phyloP scores from a whole-genome alignment of 2,888 invertebrate species.

The Drosophila formosana region DNA sequence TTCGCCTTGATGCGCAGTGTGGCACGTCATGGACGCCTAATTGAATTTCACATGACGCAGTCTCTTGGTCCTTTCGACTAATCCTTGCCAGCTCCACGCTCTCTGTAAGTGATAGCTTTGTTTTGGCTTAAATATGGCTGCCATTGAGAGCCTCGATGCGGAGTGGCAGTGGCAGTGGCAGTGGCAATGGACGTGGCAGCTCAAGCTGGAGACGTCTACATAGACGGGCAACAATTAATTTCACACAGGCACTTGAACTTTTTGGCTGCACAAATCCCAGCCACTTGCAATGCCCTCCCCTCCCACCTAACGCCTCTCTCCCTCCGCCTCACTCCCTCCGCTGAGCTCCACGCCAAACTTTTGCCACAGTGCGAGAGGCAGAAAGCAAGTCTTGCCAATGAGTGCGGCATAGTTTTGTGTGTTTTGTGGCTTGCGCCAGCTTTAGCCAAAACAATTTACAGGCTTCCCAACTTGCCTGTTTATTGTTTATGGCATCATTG shows the following conservation, averaged over 20 bases:
- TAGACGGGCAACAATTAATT: conserved; percentile 78
- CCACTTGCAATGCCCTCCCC: conserved; percentile 34
- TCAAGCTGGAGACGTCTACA: conserved; percentile 20
- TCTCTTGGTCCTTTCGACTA: conserved; percentile 59
- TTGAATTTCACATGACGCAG: conserved; percentile 69
- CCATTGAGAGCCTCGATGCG: neutral
- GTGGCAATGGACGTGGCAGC: conserved; percentile 5
- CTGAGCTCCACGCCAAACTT: conserved; percentile 41
- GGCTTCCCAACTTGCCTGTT: conserved; percentile 81
- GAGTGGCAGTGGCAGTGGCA: neutral
- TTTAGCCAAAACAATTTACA: conserved; percentile 73
- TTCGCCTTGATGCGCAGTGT: conserved; percentile 52
- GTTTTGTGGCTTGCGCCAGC: conserved; percentile 73
- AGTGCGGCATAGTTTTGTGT: conserved; percentile 81
- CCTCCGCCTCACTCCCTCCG: neutral
- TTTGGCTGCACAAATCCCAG: conserved; percentile 77
- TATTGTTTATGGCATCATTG: conserved; percentile 83
- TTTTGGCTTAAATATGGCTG: conserved; percentile 64
- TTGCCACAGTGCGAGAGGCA: conserved; percentile 12
- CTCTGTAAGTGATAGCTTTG: conserved; percentile 77
- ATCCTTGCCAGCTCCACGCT: conserved; percentile 60
- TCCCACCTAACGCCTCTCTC: neutral
- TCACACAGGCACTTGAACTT: conserved; percentile 78
- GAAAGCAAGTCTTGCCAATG: conserved; percentile 30
- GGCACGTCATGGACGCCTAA: conserved; percentile 78